phyloP scores from a whole-genome alignment of 2,888 invertebrate genomes.

The Morpho deidamia region DNA sequence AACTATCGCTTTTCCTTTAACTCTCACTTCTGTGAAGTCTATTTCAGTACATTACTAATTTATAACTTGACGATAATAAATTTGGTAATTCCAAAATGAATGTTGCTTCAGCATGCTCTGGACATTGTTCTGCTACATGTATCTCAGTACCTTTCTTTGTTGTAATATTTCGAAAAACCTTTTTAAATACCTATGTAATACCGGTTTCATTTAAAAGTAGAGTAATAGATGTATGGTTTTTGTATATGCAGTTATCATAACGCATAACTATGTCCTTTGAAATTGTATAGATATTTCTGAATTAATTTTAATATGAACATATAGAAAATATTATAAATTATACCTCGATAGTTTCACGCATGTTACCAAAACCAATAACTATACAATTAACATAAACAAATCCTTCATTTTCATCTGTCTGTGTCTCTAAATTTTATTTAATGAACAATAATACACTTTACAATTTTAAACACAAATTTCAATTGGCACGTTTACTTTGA shows the following conservation, averaged over 20 bases:
- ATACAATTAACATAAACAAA: conserved; percentile 20
- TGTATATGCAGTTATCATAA: conserved; percentile 5
- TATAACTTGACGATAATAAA: conserved; percentile 46
- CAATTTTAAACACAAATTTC: conserved; percentile 18
- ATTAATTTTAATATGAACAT: neutral
- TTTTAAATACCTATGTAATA: too few species aligned
- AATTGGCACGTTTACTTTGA: conserved; percentile 39
- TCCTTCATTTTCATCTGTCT: conserved; percentile 20
- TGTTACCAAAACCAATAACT: conserved; percentile 14
- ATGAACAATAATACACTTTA: conserved; percentile 26
- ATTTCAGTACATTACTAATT: neutral
- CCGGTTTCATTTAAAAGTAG: too few species aligned
- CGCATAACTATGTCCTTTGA: conserved; percentile 35
- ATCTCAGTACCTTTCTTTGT: neutral
- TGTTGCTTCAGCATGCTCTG: conserved; percentile 60
- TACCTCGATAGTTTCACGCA: conserved; percentile 6
- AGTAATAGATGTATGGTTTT: neutral
- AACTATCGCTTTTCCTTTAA: conserved; percentile 19
- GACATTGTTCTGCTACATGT: conserved; percentile 46
- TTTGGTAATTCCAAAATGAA: conserved; percentile 41
- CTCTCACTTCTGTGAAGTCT: too few species aligned
- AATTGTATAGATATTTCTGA: conserved; percentile 25
- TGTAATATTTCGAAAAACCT: neutral
- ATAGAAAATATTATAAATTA: neutral
- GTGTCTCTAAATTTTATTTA: conserved; percentile 14